Percentiles rank a stretch among this genome's conserved stretches.
Evolutionary conservation across 2,797 vertebrate genomes (phyloP).

Genomic region (Ptychadena robeensis): DNA sequence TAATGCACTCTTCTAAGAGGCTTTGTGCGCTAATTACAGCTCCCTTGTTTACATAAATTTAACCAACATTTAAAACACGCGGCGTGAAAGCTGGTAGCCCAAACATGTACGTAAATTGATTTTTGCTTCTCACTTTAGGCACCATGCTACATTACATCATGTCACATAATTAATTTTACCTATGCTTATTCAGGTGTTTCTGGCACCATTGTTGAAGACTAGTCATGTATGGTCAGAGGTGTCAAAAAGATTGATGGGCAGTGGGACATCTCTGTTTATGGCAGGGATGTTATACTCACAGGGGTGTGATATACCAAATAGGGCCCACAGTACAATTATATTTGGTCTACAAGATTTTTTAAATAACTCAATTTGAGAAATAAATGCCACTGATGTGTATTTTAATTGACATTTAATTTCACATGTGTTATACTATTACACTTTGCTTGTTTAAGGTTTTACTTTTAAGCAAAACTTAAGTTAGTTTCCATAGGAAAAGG

Average conservation of each 20-base stretch:
- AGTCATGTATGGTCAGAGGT: not conserved
- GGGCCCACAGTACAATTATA: no score
- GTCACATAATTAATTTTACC: not conserved
- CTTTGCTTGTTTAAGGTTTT: no score
- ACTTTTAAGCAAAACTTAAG: no score
- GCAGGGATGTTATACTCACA: no score
- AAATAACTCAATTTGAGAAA: no score
- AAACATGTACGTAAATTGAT: slow-evolving; percentile 10
- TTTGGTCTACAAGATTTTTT: no score
- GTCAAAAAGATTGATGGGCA: not conserved
- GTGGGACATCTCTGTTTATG: not conserved
- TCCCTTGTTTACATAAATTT: slow-evolving; percentile 32
- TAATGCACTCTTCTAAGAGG: slow-evolving; percentile 45
- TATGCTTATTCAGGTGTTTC: not conserved
- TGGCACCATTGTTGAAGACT: not conserved
- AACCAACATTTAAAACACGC: slow-evolving; percentile 10
- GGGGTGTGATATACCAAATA: no score
- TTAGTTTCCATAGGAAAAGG: no score
- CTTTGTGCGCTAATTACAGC: slow-evolving; percentile 48
- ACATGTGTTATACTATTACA: no score
- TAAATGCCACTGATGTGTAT: no score
- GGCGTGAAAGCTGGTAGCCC: not conserved
- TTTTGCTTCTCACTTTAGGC: not conserved
- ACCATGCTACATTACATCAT: not conserved
- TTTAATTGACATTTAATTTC: no score